Conservation (phyloP, 2,113 vertebrate species). For the Ctenodactylus gundi region DNA sequence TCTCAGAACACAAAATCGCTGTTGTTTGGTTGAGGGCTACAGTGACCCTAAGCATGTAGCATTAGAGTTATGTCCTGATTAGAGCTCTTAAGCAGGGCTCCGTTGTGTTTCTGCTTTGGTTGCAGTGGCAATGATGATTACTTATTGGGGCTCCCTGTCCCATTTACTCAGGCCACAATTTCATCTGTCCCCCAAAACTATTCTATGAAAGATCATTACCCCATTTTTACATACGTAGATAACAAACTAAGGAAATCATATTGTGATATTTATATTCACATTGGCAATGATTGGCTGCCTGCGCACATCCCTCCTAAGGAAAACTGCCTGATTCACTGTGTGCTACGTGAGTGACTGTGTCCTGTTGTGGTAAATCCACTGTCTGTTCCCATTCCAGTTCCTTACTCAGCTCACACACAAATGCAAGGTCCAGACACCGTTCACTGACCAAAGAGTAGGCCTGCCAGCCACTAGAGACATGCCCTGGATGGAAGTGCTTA, state of each 20-base stretch:
- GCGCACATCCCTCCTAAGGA: not conserved
- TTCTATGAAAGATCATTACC: not conserved
- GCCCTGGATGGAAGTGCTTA: not conserved
- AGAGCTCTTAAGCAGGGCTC: not conserved
- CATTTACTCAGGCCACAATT: not conserved
- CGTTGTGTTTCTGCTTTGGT: not conserved
- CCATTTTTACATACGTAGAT: not conserved
- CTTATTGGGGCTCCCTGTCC: not conserved
- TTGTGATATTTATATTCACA: not conserved
- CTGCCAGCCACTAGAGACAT: not conserved
- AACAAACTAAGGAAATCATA: not conserved
- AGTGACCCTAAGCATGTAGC: not conserved
- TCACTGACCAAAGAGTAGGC: not conserved
- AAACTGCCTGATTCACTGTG: not conserved
- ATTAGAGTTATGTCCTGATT: not conserved
- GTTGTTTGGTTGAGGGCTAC: not conserved
- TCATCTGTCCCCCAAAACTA: not conserved
- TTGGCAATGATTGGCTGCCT: not conserved
- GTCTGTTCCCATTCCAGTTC: not conserved
- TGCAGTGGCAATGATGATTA: not conserved
- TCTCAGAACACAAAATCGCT: constrained; percentile 14
- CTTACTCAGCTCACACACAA: not conserved
- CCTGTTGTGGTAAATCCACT: not conserved
- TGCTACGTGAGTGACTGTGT: not conserved
- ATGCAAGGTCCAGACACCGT: not conserved